These are phyloP conservation scores for Oscheius sp. DNA, from an alignment of 2,888 invertebrate species.

Conservation along the genomic window DNA sequence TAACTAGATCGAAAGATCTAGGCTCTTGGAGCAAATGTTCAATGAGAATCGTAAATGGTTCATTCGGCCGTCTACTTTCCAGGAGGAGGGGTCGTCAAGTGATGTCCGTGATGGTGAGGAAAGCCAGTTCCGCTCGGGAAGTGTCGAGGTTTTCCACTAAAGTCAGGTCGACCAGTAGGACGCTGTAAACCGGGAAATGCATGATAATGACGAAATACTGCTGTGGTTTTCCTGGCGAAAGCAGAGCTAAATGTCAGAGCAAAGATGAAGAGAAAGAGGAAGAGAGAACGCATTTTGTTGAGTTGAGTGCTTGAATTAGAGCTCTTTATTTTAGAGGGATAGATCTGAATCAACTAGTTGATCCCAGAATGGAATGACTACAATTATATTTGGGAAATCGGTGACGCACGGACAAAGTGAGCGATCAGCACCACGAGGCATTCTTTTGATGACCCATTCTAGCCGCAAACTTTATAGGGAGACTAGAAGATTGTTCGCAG, in stretches of 20 bases:
- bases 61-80: conserved; percentile 37
- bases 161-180: background rate
- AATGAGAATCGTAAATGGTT: too few species aligned
- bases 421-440: background rate
- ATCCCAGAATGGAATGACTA: background rate
- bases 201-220: background rate
- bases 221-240: background rate
- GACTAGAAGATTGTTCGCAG: too few species aligned
- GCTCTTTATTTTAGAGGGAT: background rate
- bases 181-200: background rate
- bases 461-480: background rate
- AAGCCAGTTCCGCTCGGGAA: background rate
- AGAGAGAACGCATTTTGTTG: conserved; percentile 1
- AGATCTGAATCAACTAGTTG: background rate
- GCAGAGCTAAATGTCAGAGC: background rate
- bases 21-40: too few species aligned
- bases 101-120: background rate
- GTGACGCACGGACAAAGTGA: background rate
- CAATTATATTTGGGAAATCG: background rate
- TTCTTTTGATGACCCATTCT: background rate
- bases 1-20: too few species aligned
- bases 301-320: background rate
- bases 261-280: background rate
- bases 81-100: background rate
- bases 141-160: background rate